Conservation (phyloP, 2,797 vertebrate species). For the Mus caroli region DNA sequence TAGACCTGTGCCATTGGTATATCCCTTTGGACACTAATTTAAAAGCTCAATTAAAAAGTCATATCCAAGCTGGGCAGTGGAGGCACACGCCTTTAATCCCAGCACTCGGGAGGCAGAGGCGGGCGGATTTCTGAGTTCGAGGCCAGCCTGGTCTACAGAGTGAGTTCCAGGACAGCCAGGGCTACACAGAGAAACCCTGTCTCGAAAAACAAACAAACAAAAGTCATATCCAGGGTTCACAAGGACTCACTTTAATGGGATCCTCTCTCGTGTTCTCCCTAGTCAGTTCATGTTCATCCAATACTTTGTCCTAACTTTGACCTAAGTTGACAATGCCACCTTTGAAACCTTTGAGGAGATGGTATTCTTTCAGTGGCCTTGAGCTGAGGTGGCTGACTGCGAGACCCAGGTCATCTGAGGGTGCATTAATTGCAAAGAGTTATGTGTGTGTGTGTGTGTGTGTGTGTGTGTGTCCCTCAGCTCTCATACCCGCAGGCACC, state of each 20-base stretch:
- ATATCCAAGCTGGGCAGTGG: not conserved
- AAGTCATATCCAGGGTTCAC: not conserved
- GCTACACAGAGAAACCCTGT: too few species aligned
- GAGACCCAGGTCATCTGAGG: not conserved
- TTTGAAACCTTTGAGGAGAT: not conserved
- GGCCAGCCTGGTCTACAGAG: too few species aligned
- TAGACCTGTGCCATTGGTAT: not conserved
- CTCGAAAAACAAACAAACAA: too few species aligned
- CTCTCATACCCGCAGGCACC: not conserved
- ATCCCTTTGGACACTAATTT: conserved; percentile 27
- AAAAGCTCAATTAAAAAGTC: conserved; percentile 41
- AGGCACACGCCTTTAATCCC: too few species aligned
- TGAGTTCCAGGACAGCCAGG: too few species aligned
- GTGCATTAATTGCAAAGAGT: not conserved
- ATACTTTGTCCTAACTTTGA: conserved; percentile 1
- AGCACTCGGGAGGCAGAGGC: too few species aligned
- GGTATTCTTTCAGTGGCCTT: not conserved
- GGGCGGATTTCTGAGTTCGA: too few species aligned
- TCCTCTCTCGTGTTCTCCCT: conserved; percentile 33
- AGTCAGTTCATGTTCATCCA: conserved; percentile 23
- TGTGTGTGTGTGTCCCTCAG: too few species aligned
- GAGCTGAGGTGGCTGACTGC: not conserved
- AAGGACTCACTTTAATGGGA: not conserved
- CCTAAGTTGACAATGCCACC: not conserved
- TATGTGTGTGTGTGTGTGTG: not conserved